Evolutionary conservation across 2,797 vertebrate genomes (phyloP), one percentile per base, ranked within the genome.

Genomic region (Pangasius krempfi): DNA sequence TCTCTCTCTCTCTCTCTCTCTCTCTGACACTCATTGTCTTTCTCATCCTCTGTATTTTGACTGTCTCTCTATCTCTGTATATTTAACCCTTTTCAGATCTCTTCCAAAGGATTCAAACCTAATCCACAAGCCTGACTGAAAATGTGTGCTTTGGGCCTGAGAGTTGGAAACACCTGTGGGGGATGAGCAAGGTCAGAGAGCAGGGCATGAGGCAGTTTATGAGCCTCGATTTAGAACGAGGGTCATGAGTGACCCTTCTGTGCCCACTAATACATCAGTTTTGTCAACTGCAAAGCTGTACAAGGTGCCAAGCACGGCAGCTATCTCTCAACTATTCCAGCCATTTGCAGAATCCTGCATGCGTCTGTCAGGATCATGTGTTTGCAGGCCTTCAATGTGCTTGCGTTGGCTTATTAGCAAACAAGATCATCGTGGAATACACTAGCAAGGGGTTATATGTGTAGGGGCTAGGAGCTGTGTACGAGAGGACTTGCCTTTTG

Each of bases 271-370:
- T 91, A 87, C 91, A 91, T 93, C 90, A 92, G 90, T 92, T 92
- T 93, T 92, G 92, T 94, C 93, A 90, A 92, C 91, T 92, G 92
- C 90, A 91, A 93, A 94, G 84, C 90, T 92, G 87, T 90, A 95
- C 95, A 94, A 94, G 93, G 93, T 93, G 92, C 91, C 91, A 92
- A 92, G 89, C 92, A 91, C 90, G 92, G 89, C 87, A 84, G 89
- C 88, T 92, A 94, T 94, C 91, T 93, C 91, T 50, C 87, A 89
- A 88, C 91, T 93, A 94, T 94, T 89, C 87, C 85, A 91, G 87
- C 70, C 89, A 94, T 94, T 92, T 86, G 33, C 92, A 90, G 86
- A 87, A 84, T 89, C 86, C 86, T 88, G 90, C 93, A 91, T 84
- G 87, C 89, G 86, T 82, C 64, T 12, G 60, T 86, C 85, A n/a